phyloP scores from a whole-genome alignment of 2,888 invertebrate species.

The Phorcus lineatus region DNA sequence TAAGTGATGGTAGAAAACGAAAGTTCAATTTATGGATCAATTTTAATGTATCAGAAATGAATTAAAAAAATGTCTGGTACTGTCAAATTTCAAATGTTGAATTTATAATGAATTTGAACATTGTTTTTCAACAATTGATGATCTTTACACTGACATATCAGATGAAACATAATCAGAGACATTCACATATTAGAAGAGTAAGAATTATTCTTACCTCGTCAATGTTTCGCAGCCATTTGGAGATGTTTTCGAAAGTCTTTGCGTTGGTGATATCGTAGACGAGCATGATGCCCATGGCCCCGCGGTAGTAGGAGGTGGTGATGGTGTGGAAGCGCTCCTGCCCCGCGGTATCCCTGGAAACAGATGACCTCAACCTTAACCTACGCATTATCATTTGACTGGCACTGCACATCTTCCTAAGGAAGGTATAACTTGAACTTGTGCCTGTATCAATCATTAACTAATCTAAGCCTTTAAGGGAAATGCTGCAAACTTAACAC shows the following conservation, averaged over 20 bases:
- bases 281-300: conserved; percentile 96
- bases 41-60: too few relatives aligned
- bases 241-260: conserved; percentile 98
- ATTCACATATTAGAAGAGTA: neutral
- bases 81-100: neutral
- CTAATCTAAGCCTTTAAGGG: neutral
- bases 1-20: too few relatives aligned
- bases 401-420: neutral
- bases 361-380: conserved; percentile 6
- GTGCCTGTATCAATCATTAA: neutral
- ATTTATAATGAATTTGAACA: neutral
- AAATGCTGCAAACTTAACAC: too few relatives aligned
- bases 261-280: conserved; percentile 98
- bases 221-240: conserved; percentile 98
- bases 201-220: conserved; percentile 85
- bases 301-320: conserved; percentile 97
- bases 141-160: too few relatives aligned
- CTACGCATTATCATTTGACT: neutral
- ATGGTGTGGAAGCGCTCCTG: conserved; percentile 99
- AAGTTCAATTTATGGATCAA: too few relatives aligned
- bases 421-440: neutral
- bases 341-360: conserved; percentile 88
- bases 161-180: too few relatives aligned
- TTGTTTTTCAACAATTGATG: too few relatives aligned
- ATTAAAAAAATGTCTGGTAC: too few relatives aligned